Evolutionary conservation across 2,797 vertebrate species (phyloP).

Genomic region (Amazona ochrocephala): DNA sequence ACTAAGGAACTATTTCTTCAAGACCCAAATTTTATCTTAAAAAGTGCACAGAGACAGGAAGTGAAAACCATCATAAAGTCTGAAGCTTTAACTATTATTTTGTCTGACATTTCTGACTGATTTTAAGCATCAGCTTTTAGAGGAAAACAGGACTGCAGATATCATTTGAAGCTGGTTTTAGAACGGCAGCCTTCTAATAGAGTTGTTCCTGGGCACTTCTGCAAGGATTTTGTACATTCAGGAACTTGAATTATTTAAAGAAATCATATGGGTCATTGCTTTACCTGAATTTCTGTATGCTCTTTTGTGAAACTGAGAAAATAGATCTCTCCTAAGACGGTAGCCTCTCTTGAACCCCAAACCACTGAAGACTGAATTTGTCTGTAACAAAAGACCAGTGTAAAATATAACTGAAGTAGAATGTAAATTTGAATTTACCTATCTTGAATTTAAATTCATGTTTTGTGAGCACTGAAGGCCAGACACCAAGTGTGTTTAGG

Average conservation of each 20-base stretch:
- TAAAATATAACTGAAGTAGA: neutral
- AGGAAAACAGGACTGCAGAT: neutral
- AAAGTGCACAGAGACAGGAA: neutral
- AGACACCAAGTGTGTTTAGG: neutral
- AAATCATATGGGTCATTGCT: neutral
- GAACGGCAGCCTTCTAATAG: neutral
- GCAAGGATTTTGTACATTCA: neutral
- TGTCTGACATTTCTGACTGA: slow-evolving; percentile 28
- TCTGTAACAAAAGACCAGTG: neutral
- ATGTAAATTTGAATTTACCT: neutral
- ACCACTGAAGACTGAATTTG: neutral
- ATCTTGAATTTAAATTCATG: slow-evolving; percentile 12
- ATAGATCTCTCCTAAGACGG: neutral
- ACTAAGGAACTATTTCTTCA: neutral
- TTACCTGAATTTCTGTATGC: neutral
- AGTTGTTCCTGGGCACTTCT: neutral
- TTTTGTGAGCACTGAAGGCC: neutral
- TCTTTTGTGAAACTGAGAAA: neutral
- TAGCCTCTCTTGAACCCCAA: neutral
- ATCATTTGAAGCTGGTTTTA: neutral
- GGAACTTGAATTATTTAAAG: neutral
- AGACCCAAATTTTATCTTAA: neutral
- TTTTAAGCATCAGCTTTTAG: slow-evolving; percentile 24
- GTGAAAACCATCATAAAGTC: neutral
- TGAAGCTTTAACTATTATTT: slow-evolving; percentile 15